Conservation (phyloP, 2,888 invertebrate genomes). For the Drosophila imparisetae region DNA sequence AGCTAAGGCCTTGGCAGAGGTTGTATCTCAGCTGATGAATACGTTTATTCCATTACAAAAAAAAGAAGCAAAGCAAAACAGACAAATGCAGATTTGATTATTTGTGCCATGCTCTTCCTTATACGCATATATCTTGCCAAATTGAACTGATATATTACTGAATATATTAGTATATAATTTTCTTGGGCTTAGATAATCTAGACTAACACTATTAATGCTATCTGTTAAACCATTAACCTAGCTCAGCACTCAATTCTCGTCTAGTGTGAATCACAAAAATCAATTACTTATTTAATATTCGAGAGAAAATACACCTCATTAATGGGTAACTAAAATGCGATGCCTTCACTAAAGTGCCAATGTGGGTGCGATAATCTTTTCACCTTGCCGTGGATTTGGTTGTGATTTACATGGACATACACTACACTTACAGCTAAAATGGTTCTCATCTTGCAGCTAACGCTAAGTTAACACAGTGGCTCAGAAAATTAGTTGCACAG, state of each 20-base stretch:
- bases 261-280: not conserved
- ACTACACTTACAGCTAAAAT: constrained; percentile 42
- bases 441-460: constrained; percentile 62
- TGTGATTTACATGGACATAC: constrained; percentile 1
- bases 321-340: constrained; percentile 8
- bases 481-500: constrained; percentile 32
- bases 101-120: not conserved
- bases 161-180: no score
- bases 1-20: not conserved
- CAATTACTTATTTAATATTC: not conserved
- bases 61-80: not conserved
- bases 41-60: not conserved
- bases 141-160: no score
- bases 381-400: not conserved
- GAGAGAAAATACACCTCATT: not conserved
- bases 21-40: not conserved
- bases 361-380: not conserved
- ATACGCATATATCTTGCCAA: not conserved
- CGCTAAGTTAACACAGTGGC: constrained; percentile 31
- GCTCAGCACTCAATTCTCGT: not conserved
- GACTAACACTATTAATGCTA: not conserved
- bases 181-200: not conserved
- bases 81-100: not conserved
- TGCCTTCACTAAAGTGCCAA: not conserved
- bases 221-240: not conserved